Evolutionary conservation across 1,140 invertebrate species (phyloP).

Genomic region (Brachionus rubens): DNA sequence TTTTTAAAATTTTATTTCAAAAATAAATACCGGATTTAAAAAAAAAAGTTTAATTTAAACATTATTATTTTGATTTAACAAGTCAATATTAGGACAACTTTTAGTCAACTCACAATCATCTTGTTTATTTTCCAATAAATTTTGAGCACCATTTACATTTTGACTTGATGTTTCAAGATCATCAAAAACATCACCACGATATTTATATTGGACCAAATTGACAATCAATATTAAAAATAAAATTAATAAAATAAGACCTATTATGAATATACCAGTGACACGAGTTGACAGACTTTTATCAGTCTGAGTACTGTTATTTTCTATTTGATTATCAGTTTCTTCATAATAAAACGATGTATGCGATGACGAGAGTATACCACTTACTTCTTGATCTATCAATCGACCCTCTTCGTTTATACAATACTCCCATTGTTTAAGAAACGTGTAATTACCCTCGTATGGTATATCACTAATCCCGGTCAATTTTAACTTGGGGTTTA

Average conservation of each 20-base stretch:
- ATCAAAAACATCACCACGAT: not conserved
- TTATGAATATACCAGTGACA: not conserved
- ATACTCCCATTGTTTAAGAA: constrained; percentile 7
- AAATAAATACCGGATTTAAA: too few species aligned
- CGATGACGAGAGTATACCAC: not conserved
- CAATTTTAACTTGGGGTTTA: not conserved
- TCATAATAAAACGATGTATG: not conserved
- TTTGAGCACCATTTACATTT: not conserved
- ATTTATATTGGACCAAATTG: constrained; percentile 24
- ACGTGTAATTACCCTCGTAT: not conserved
- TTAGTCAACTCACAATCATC: too few species aligned
- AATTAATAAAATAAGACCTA: constrained; percentile 4
- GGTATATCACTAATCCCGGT: not conserved
- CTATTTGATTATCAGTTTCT: not conserved
- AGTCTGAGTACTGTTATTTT: not conserved
- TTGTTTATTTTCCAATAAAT: too few species aligned
- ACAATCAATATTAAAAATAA: constrained; percentile 16
- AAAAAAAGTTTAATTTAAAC: too few species aligned
- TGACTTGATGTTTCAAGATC: not conserved
- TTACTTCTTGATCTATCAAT: not conserved
- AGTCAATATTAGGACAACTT: too few species aligned
- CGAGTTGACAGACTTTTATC: not conserved
- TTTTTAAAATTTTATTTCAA: too few species aligned
- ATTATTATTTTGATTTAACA: too few species aligned
- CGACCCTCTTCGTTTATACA: not conserved